Base-by-base conservation (phyloP, 2,113 vertebrate species). In the Lamprologus callipterus region DNA sequence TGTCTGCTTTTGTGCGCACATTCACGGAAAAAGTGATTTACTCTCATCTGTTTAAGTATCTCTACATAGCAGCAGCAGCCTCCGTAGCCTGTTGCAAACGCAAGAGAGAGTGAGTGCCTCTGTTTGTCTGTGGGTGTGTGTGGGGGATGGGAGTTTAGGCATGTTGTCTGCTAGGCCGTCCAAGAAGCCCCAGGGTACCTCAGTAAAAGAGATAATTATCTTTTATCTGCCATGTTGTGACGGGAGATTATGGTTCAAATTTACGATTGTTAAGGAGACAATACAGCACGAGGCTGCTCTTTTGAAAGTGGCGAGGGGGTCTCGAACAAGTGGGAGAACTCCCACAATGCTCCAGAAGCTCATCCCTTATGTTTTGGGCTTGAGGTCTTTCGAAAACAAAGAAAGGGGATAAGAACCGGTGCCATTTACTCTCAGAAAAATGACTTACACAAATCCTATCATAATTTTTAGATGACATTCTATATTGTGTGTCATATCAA, bases 171-270 rank as follows among this genome's bases (percentile, higher is more conserved):
- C 91, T 37, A 91, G 91, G 93, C 94, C 80, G 88, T 95, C 95
- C 95, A 94, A 94, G 90, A 92, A 91, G 95, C 95, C 96, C 93
- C 87, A 87, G 95, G 96, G 95, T 94, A 93, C 92, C 94, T 92
- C 91, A 93, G 92, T 91, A 93, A 95, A 92, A 95, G 94, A 96
- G 96, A 97, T 97, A 95, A 94, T 96, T 96, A 97, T 97, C 96
- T 97, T 95, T 96, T 95, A 96, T 97, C 96, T 96, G 92, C 94
- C 33, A 49, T 96, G 96, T 96, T 96, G 94, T 96, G 96, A 96
- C 95, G 94, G 95, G 93, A 96, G 96, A 96, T 96, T 97, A 96
- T 95, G 95, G 95, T 96, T 96, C 95, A 97, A 95, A 96, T 96
- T 95, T 96, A 96, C 95, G 95, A 96, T 96, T 96, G 96, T 96